Percentiles rank a stretch among this genome's conserved stretches.
phyloP scores from a whole-genome alignment of 2,888 invertebrate species.

The Lochmaea crataegi region DNA sequence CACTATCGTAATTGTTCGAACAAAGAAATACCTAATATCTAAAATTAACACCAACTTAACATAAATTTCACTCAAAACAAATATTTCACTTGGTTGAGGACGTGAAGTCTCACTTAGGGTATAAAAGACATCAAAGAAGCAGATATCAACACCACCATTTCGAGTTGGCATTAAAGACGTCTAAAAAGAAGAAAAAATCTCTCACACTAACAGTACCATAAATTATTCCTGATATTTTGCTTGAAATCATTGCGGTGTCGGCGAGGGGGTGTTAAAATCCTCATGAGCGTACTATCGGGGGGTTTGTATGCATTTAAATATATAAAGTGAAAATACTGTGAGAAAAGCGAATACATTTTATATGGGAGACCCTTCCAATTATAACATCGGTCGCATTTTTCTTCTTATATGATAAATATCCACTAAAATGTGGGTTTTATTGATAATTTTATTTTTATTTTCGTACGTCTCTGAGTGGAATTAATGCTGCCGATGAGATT shows the following conservation, averaged over 20 bases:
- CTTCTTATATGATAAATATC: neutral
- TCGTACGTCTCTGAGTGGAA: constrained; percentile 40
- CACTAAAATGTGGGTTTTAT: neutral
- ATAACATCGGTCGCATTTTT: neutral
- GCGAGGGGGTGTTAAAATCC: constrained; percentile 4
- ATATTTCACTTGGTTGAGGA: constrained; percentile 38
- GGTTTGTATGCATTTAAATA: neutral
- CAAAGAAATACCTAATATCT: neutral
- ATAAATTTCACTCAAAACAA: constrained; percentile 37
- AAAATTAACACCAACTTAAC: neutral
- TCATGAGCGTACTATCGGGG: neutral
- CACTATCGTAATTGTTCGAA: no score
- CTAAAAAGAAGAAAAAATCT: constrained; percentile 28
- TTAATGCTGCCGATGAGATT: constrained; percentile 54
- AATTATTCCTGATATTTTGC: constrained; percentile 31
- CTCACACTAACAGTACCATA: constrained; percentile 21
- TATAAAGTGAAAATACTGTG: neutral
- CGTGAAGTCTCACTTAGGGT: constrained; percentile 37
- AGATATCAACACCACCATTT: constrained; percentile 45
- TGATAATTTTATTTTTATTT: neutral
- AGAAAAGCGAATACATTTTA: no score
- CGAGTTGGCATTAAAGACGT: constrained; percentile 42
- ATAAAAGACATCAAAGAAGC: constrained; percentile 43
- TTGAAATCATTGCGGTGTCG: constrained; percentile 9
- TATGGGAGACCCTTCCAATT: no score